Percentiles rank a stretch among this genome's conserved stretches.
Conservation (phyloP, 30 jellyfish, hydroid and myxozoan species). For the Pelagia noctiluca region DNA sequence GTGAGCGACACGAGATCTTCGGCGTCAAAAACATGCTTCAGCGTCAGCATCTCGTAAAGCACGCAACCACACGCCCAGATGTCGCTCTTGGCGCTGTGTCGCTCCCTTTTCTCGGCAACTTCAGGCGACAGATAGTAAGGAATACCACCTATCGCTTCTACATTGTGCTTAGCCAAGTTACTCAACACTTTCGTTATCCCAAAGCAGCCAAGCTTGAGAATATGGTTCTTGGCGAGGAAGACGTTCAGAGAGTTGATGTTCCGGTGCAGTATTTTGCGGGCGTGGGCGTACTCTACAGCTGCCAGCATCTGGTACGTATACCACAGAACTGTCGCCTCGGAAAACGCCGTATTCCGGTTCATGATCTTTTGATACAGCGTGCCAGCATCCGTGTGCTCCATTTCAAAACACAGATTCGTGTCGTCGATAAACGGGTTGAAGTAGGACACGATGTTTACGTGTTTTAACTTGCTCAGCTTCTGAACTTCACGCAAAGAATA, state of each 20-base stretch:
- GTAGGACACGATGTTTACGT: conserved; percentile 74
- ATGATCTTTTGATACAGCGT: conserved; percentile 86
- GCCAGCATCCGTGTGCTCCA: conserved; percentile 94
- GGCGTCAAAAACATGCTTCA: conserved; percentile 85
- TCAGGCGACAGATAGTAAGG: conserved; percentile 97
- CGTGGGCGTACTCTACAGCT: conserved; percentile 86
- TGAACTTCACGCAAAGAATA: conserved; percentile 85
- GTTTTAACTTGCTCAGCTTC: conserved; percentile 74
- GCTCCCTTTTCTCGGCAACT: conserved; percentile 58
- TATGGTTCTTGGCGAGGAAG: conserved; percentile 79
- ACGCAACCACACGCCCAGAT: conserved; percentile 99
- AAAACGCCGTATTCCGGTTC: conserved; percentile 53
- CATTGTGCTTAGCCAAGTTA: conserved; percentile 52
- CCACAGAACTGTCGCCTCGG: conserved; percentile 77
- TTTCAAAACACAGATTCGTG: conserved; percentile 77
- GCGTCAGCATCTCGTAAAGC: conserved; percentile 82
- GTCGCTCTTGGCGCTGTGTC: conserved; percentile 86
- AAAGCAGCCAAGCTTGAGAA: conserved; percentile 86
- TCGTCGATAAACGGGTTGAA: conserved; percentile 90
- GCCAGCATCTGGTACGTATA: conserved; percentile 79
- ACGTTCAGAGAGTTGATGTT: conserved; percentile 87
- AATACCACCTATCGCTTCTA: conserved; percentile 89
- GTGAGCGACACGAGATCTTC: conserved; percentile 84
- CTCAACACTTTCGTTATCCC: conserved; percentile 92
- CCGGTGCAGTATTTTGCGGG: conserved; percentile 81